phyloP scores from a whole-genome alignment of 2,113 vertebrate genomes.

The Oryzias woworae region DNA sequence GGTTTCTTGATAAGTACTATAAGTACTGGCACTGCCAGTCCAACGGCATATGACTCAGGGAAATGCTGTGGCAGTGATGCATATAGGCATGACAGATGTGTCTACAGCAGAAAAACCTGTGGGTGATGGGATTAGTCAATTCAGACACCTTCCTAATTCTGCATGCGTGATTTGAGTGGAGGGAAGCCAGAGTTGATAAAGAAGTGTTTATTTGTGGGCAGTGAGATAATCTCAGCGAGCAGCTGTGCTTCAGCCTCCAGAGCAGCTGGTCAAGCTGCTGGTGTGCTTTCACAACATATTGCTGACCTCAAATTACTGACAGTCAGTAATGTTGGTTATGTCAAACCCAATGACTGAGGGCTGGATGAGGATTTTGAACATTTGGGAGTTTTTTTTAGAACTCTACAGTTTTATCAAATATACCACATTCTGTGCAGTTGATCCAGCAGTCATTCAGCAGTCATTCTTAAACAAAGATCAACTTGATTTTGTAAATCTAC shows the following conservation, averaged over 20 bases:
- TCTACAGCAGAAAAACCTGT: slow-evolving; percentile 42
- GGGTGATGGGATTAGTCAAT: slow-evolving; percentile 60
- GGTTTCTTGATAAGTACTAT: slow-evolving; percentile 33
- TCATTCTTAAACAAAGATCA: no score
- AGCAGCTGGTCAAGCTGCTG: slow-evolving; percentile 59
- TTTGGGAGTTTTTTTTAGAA: no score
- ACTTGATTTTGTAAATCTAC: no score
- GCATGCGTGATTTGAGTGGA: slow-evolving; percentile 41
- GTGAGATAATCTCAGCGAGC: slow-evolving; percentile 59
- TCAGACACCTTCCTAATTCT: slow-evolving; percentile 49
- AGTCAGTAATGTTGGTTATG: slow-evolving; percentile 60
- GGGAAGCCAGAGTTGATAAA: slow-evolving; percentile 28
- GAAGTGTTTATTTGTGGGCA: slow-evolving; percentile 19
- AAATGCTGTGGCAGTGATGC: slow-evolving; percentile 59
- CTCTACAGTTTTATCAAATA: no score
- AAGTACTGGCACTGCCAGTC: slow-evolving; percentile 20
- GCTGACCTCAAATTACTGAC: slow-evolving; percentile 53
- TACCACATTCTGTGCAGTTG: no score
- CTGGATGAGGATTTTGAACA: not conserved
- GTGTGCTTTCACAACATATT: slow-evolving; percentile 48
- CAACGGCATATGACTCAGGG: slow-evolving; percentile 59
- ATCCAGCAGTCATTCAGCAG: no score
- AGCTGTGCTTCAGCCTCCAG: slow-evolving; percentile 63
- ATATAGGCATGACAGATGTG: slow-evolving; percentile 69
- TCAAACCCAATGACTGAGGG: slow-evolving; percentile 27